phyloP scores from a whole-genome alignment of 2,888 invertebrate genomes.

The Mythimna vitellina region DNA sequence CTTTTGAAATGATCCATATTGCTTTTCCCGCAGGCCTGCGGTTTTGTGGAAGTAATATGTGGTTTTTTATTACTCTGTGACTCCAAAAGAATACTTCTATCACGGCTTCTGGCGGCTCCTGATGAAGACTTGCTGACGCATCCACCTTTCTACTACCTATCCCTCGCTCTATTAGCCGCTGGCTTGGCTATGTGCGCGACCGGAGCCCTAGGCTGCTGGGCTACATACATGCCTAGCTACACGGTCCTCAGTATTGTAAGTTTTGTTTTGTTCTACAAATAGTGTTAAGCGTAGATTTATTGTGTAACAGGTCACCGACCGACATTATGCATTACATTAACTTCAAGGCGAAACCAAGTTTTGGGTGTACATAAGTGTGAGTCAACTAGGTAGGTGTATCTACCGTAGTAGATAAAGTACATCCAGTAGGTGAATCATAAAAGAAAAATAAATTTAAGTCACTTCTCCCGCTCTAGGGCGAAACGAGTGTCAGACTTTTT shows the following conservation, averaged over 20 bases:
- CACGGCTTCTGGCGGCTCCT: slow-evolving; percentile 92
- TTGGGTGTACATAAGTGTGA: neutral
- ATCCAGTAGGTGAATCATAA: neutral
- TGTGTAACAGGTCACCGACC: slow-evolving; percentile 48
- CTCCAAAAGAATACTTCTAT: slow-evolving; percentile 93
- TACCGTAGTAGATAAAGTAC: neutral
- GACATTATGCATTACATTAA: slow-evolving; percentile 11
- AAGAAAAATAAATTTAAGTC: neutral
- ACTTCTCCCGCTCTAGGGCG: neutral
- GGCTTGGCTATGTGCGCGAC: slow-evolving; percentile 93
- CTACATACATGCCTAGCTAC: slow-evolving; percentile 94
- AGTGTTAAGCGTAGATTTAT: slow-evolving; percentile 8
- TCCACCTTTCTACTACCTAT: slow-evolving; percentile 94
- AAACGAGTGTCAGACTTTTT: too few relatives aligned
- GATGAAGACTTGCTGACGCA: slow-evolving; percentile 91
- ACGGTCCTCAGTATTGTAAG: slow-evolving; percentile 93
- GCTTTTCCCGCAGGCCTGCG: slow-evolving; percentile 92
- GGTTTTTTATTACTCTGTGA: slow-evolving; percentile 94
- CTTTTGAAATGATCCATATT: neutral
- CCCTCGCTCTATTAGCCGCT: slow-evolving; percentile 92
- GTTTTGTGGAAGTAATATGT: slow-evolving; percentile 92
- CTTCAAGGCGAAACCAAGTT: slow-evolving; percentile 32
- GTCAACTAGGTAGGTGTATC: neutral
- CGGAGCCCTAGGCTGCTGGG: slow-evolving; percentile 95
- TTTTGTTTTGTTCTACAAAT: slow-evolving; percentile 37